These are phyloP conservation scores for Pseudanteris insignis DNA, from an alignment of 2,888 invertebrate species.

Conservation along the genomic window DNA sequence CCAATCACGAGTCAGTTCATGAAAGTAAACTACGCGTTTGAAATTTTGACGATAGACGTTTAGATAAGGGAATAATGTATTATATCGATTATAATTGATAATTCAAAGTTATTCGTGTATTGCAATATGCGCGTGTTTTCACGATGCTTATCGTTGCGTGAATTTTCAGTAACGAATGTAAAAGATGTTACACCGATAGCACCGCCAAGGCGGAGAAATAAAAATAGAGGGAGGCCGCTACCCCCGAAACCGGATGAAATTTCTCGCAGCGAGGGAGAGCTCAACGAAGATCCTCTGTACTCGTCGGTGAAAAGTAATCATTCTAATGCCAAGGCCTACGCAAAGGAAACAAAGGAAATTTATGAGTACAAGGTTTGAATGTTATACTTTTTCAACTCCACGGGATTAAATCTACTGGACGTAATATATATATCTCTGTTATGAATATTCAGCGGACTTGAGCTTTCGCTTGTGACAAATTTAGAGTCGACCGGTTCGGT, in stretches of 20 bases:
- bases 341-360: slow-evolving; percentile 49
- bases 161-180: slow-evolving; percentile 50
- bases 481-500: no score
- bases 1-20: not conserved
- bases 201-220: slow-evolving; percentile 57
- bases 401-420: slow-evolving; percentile 1
- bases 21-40: no score
- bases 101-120: no score
- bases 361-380: slow-evolving; percentile 56
- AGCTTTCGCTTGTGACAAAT: not conserved
- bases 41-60: no score
- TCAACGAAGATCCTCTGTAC: slow-evolving; percentile 56
- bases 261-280: slow-evolving; percentile 46
- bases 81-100: no score
- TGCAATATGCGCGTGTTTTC: no score
- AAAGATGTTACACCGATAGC: slow-evolving; percentile 59
- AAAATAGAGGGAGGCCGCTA: slow-evolving; percentile 56
- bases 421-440: slow-evolving; percentile 13
- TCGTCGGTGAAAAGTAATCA: slow-evolving; percentile 53
- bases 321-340: slow-evolving; percentile 22
- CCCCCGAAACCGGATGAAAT: slow-evolving; percentile 59
- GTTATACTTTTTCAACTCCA: slow-evolving; percentile 13
- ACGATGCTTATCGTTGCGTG: slow-evolving; percentile 10
- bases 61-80: no score
- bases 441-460: slow-evolving; percentile 7